Base-by-base conservation (phyloP, 2,888 invertebrate genomes). In the Abrostola tripartita region DNA sequence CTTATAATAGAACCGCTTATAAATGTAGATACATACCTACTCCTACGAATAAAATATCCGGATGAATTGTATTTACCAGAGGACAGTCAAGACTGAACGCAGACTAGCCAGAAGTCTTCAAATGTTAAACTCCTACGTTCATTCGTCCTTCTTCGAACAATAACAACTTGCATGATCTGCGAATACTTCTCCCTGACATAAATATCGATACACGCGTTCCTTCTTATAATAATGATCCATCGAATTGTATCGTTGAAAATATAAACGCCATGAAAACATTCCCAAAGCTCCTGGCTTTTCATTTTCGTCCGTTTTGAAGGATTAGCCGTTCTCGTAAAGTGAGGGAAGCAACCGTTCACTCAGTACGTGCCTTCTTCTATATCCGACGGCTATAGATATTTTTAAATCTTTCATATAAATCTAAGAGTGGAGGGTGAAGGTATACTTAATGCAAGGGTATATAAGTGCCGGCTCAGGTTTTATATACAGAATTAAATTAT, bases 321-420 rank as follows among this genome's bases (percentile, higher is more conserved):
- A 72, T 72, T 72, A 72, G 55, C 60, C 60, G 69, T 69, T 70
- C 70, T 57, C 64, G 64, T 59, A 38, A 54, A 58, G 74, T 72
- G 74, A 72, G 71, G 74, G 65, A 69, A 69, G 54, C 65, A 65
- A 61, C 36, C 61, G 70, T 74, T 74, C 70, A 58, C 54, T 35
- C 14, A 38, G 70, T 65, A 69, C 71, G 71, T 72, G 71, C 71
- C 74, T 52, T 37, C 57, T 57, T 12, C 50, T 50, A n/a, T 47
- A 55, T 59, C 70, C 58, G 24, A 7, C 50, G 70, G 71, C 65
- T 74, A 53, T 65, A 52, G 44, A 44, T 49, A 50, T 58, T 69
- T 71, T 74, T 72, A 74, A 69, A 74, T 69, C 65, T 74, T 65
- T 55, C 74, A 61, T 58, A 72, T 69, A 64, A 60, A 69, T 65